Percentiles rank a stretch among this genome's conserved stretches.
phyloP scores from a whole-genome alignment of 2,113 vertebrate species.

The Semicossyphus pulcher region DNA sequence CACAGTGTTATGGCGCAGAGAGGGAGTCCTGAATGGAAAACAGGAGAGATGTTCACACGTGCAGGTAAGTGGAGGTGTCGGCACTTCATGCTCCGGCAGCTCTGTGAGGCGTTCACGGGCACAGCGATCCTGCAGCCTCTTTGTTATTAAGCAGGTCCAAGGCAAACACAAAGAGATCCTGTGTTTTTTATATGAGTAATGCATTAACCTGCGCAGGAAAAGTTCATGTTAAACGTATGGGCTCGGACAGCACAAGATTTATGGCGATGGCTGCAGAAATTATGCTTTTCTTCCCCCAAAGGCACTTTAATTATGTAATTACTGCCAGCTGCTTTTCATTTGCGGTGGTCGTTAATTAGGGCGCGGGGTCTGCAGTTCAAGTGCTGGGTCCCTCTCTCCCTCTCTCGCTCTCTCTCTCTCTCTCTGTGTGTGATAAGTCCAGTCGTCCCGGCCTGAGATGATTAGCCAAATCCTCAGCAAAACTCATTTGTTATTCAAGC shows the following conservation, averaged over 20 bases:
- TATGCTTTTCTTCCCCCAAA: slow-evolving; percentile 93
- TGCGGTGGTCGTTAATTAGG: slow-evolving; percentile 91
- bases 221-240: slow-evolving; percentile 88
- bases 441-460: slow-evolving; percentile 76
- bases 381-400: slow-evolving; percentile 67
- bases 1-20: slow-evolving; percentile 37
- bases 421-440: slow-evolving; percentile 73
- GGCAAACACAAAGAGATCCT: slow-evolving; percentile 93
- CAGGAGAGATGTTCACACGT: slow-evolving; percentile 65
- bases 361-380: slow-evolving; percentile 84
- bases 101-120: slow-evolving; percentile 43
- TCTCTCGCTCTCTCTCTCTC: slow-evolving; percentile 12
- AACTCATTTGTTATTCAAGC: slow-evolving; percentile 84
- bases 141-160: slow-evolving; percentile 95
- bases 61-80: slow-evolving; percentile 76
- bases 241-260: slow-evolving; percentile 98
- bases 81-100: slow-evolving; percentile 57
- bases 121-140: slow-evolving; percentile 61
- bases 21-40: slow-evolving; percentile 2
- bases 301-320: slow-evolving; percentile 99
- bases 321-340: slow-evolving; percentile 96
- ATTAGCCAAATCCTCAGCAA: slow-evolving; percentile 82
- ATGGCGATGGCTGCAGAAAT: slow-evolving; percentile 96
- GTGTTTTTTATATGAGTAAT: slow-evolving; percentile 95
- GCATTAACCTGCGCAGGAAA: slow-evolving; percentile 88